Percentiles rank a stretch among this genome's conserved stretches.
Conservation (phyloP, 1,140 invertebrate species). For the Pseudomyrmex concolor region DNA sequence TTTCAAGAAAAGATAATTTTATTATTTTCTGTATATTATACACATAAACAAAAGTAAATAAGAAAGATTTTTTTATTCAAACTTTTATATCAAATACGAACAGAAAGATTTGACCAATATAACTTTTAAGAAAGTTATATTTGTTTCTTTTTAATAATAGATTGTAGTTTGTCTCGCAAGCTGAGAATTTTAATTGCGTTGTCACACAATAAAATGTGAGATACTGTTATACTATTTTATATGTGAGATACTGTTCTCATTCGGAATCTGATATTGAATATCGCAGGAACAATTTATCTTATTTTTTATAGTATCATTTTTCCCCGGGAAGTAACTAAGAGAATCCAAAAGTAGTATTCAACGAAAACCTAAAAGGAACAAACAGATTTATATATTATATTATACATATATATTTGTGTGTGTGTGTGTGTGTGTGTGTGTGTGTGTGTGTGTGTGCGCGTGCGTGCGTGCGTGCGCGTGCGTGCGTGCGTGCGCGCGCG, state of each 20-base stretch:
- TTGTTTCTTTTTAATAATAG: slow-evolving; percentile 5
- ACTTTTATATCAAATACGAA: background rate
- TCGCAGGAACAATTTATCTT: background rate
- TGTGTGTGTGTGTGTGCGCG: too few species aligned
- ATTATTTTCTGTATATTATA: too few species aligned
- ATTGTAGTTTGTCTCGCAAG: background rate
- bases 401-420: too few species aligned
- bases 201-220: background rate
- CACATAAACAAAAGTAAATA: too few species aligned
- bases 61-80: too few species aligned
- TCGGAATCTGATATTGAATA: slow-evolving; percentile 9
- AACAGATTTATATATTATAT: slow-evolving; percentile 5
- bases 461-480: too few species aligned
- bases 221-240: too few species aligned
- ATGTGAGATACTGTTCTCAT: background rate
- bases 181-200: background rate
- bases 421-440: too few species aligned
- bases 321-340: background rate
- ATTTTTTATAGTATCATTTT: slow-evolving; percentile 1
- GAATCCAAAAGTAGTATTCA: background rate
- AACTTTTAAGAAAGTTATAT: slow-evolving; percentile 6
- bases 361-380: slow-evolving; percentile 26
- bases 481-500: too few species aligned
- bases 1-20: too few species aligned
- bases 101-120: slow-evolving; percentile 3